Evolutionary conservation across 2,888 invertebrate genomes (phyloP), one percentile per base, ranked within the genome.

Genomic region (Adelognathus sp.): DNA sequence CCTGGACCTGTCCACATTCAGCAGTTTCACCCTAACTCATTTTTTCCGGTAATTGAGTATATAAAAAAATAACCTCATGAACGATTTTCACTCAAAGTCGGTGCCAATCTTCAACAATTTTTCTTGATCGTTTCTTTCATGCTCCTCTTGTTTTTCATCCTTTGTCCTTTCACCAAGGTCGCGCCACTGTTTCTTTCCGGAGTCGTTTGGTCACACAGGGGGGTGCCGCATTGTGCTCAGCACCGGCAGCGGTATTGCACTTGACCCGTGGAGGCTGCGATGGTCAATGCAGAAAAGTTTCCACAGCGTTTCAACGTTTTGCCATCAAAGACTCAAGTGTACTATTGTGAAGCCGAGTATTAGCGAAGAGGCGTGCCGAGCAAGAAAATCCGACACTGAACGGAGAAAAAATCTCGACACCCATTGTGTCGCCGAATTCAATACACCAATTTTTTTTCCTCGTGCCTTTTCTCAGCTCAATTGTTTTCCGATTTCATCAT

Each of bases 171-270:
- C 33, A 7, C 24, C 24, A 29, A 27, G 27, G 7, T 14, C 39
- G 14, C 18, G 39, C 3, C n/a, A n/a, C 27, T 39, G 39, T 67
- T 54, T 54, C 27, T 39, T n/a, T 52, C 72, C 56, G 58, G 21
- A 63, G 46, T 52, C 50, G 71, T 67, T 79, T 44, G 79, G 79
- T 79, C 76, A 69, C 76, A 72, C 79, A 76, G 79, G 79, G 76
- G 79, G 79, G 79, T 72, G 79, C 79, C 79, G 54, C 31, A 76
- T 79, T 79, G 72, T 76, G 71, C 60, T 27, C 54, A 18, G 14
- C n/a, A 44, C 9, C 52, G 39, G 16, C 36, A 11, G 11, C 63
- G 14, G 31, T n/a, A 33, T 46, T 46, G 5, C 33, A 46, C 11
- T 18, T 46, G 18, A 16, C 14, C 46, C 27, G 39, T 5, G 24